phyloP scores from a whole-genome alignment of 2,113 vertebrate species.

The Tyrannus savana region DNA sequence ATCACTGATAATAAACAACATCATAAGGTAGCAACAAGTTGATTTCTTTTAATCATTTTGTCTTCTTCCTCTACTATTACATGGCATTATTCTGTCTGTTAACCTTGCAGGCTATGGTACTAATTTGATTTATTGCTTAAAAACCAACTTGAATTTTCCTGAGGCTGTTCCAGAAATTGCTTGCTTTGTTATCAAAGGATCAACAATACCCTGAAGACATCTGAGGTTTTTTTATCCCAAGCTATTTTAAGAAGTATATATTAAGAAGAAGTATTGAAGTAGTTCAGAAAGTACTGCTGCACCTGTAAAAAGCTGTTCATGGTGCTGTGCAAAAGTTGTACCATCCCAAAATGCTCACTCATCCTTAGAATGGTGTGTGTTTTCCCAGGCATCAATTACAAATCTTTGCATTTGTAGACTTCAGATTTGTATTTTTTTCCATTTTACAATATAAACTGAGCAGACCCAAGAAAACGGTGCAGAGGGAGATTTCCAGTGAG shows the following conservation, averaged over 20 bases:
- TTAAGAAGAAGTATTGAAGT: neutral
- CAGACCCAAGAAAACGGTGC: neutral
- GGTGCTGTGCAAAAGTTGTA: neutral
- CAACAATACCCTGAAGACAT: conserved; percentile 29
- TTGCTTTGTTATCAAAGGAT: conserved; percentile 46
- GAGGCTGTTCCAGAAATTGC: conserved; percentile 11
- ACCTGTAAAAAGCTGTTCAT: neutral
- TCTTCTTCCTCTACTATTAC: neutral
- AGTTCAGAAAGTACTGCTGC: neutral
- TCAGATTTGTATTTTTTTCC: neutral
- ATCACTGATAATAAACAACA: neutral
- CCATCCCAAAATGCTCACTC: neutral
- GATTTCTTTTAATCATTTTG: conserved; percentile 10
- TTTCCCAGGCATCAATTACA: neutral
- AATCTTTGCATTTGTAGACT: neutral
- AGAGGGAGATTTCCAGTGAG: neutral
- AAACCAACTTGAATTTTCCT: neutral
- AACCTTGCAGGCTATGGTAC: conserved; percentile 29
- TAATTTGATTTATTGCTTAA: conserved; percentile 61
- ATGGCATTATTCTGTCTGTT: conserved; percentile 3
- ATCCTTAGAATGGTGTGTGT: neutral
- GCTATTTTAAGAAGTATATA: neutral
- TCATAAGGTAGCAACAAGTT: neutral
- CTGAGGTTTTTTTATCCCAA: neutral
- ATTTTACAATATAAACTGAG: neutral